Evolutionary conservation across 2,113 vertebrate genomes (phyloP), one percentile per base, ranked within the genome.

Genomic region (Phylloscopus trochiloides): DNA sequence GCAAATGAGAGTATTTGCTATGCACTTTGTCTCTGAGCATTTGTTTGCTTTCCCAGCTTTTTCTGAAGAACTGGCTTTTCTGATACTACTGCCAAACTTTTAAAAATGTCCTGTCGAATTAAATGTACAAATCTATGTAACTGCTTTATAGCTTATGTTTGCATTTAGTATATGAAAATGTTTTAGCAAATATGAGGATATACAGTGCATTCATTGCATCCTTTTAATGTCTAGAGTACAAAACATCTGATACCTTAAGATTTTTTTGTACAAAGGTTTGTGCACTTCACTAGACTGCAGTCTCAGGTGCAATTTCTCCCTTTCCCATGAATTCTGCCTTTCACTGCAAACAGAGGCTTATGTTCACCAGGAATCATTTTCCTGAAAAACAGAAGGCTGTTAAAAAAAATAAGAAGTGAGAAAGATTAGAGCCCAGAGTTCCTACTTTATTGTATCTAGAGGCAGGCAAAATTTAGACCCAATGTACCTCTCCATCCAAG

Each of bases 41-140:
- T 86, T 92, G 34, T 86, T 91, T 84, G 57, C 81, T 82, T 93
- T 96, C 38, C 51, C n/a, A 87, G 43, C 43, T 91, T 77, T 84
- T 90, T 75, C 45, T 74, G 47, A 83, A 70, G 48, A 58, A 32
- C 47, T 88, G n/a, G 5, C 50, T 80, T 75, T 82, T 83, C 45
- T 74, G 29, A 42, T 63, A 74, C 62, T 50, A 25, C 21, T 74
- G 65, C 38, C 59, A 38, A 47, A 66, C 20, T 58, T 92, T 16
- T 31, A n/a, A 24, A 86, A 79, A 63, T 32, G 24, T 82, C 9
- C 18, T n/a, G 6, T 82, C 59, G 52, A 92, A 55, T 66, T 82
- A 55, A 75, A 86, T 48, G 11, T 58, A 24, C 26, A 51, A 25
- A 28, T 71, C 43, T 47, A 0, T 47, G 31, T 72, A 16, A 67